Base-by-base conservation (phyloP, 2,888 invertebrate genomes). In the Cheilosia urbana region DNA sequence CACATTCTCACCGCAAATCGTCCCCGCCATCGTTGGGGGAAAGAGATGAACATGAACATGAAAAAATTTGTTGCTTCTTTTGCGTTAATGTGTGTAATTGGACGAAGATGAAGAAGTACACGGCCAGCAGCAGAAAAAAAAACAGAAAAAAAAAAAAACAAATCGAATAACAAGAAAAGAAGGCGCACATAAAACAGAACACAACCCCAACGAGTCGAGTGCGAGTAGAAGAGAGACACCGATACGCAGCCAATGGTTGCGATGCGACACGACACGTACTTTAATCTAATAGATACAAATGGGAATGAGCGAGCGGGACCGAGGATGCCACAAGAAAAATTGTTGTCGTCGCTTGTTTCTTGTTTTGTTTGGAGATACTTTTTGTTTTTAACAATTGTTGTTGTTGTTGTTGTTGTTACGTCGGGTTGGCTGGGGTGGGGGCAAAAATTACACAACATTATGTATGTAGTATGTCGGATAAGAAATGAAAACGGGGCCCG, bases 271-370 rank as follows among this genome's bases (percentile, higher is more conserved):
- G 89, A 91, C 90, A 91, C 90, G 90, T 90, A 91, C 91, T 90
- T 90, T 90, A 91, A 91, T 91, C 91, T 91, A 91, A 91, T 90
- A 91, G 91, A 90, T 91, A 91, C 91, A 91, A 91, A 91, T 91
- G 90, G 90, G 90, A 89, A 90, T 89, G 90, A 91, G 90, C 88
- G 87, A 88, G 90, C 89, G 88, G 89, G 90, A 88, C 89, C 89
- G 89, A 89, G 89, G 79, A 87, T 88, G 89, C 87, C 87, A 78
- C 78, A 85, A 81, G 85, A 85, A 85, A 85, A 85, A 85, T 85
- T 85, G 81, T 84, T 85, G 85, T 85, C 85, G 78, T 88, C 88
- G 88, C 89, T 87, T 87, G 76, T 82, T 84, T 76, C 82, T 78
- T 76, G 84, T 79, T 81, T 79, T 83, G 57, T 87, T 69, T 72